Base-by-base conservation (phyloP, 2,113 vertebrate genomes). In the Vicugna pacos region DNA sequence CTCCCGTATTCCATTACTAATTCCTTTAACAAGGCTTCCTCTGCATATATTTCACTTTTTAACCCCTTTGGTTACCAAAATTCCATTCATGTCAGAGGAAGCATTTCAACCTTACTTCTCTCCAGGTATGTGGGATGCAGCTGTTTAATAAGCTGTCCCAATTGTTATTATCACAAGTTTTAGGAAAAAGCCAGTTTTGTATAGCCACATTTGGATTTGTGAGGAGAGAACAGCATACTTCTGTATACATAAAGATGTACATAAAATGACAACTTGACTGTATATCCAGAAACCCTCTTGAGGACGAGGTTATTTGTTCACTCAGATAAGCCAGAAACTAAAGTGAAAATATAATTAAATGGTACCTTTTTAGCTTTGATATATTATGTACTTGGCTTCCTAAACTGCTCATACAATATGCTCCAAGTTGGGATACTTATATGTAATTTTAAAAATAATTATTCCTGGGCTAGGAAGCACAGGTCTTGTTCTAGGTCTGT, bases 1-100 rank as follows among this genome's bases (percentile, higher is more conserved):
- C 13, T 56, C 60, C 46, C 79, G 16, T 95, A 97, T 93, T 93
- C 91, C 64, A 87, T 98, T 97, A 96, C 95, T 96, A 96, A 97
- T 96, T 86, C 83, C 48, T 97, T 97, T 96, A 96, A 93, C 89
- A 92, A 96, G 54, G 15, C 60, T 97, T 95, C 64, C 77, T 93
- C 56, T 89, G 89, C 93, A 72, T 73, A 52, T 79, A 93, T 96
- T 93, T 91, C 14, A n/a, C 65, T 79, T 82, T 67, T 93, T 94
- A 95, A 96, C 65, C 6, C 94, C 96, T 96, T 96, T 80, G 54
- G 19, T 95, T 95, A 77, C 84, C 94, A 81, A 92, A 62, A 85
- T 91, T 96, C 35, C 35, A 92, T 54, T 96, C 77, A 48, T 89
- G 70, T 54, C 65, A 26, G 52, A 35, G 67, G 69, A 83, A 10